A percentile compares a stretch with the other conserved stretches of the same genome.
These are phyloP conservation scores for Eueremaeus valkanovi DNA, from an alignment of 2,888 invertebrate species.

Conservation along the genomic window DNA sequence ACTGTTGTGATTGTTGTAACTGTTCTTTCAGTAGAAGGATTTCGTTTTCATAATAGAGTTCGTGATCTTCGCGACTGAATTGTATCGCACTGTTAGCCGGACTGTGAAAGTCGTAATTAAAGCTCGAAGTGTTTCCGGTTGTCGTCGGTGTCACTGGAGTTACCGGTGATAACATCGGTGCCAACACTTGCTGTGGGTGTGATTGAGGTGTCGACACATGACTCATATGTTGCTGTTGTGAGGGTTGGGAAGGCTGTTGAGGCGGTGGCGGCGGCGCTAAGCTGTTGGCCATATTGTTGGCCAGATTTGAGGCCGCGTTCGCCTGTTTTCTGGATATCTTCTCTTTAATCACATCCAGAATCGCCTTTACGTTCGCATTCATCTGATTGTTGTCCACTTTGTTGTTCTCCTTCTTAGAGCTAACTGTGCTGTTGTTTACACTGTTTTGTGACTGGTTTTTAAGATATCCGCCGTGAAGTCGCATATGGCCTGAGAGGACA, in stretches of 20 bases:
- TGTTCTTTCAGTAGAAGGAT: slow-evolving; percentile 27
- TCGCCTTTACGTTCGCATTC: slow-evolving; percentile 20
- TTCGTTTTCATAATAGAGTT: slow-evolving; percentile 14
- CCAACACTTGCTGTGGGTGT: background rate
- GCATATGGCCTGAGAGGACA: slow-evolving; percentile 65
- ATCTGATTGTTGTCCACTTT: background rate
- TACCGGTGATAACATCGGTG: slow-evolving; percentile 37
- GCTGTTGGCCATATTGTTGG: slow-evolving; percentile 9
- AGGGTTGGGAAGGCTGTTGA: slow-evolving; percentile 38
- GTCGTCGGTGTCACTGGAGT: slow-evolving; percentile 39
- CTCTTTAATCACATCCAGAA: slow-evolving; percentile 22
- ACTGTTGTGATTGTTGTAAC: slow-evolving; percentile 39
- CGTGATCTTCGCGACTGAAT: slow-evolving; percentile 20
- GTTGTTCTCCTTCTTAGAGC: slow-evolving; percentile 15
- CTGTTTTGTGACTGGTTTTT: slow-evolving; percentile 60
- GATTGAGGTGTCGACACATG: background rate
- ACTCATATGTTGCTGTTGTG: slow-evolving; percentile 42
- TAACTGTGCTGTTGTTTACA: background rate
- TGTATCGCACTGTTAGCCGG: background rate
- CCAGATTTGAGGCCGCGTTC: background rate
- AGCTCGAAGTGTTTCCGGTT: slow-evolving; percentile 12
- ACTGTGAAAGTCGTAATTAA: slow-evolving; percentile 37
- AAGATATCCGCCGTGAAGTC: slow-evolving; percentile 93
- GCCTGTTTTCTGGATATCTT: slow-evolving; percentile 21
- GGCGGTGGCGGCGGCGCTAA: background rate